Evolutionary conservation across 2,113 vertebrate species (phyloP).

Genomic region (Hypanus sabinus): DNA sequence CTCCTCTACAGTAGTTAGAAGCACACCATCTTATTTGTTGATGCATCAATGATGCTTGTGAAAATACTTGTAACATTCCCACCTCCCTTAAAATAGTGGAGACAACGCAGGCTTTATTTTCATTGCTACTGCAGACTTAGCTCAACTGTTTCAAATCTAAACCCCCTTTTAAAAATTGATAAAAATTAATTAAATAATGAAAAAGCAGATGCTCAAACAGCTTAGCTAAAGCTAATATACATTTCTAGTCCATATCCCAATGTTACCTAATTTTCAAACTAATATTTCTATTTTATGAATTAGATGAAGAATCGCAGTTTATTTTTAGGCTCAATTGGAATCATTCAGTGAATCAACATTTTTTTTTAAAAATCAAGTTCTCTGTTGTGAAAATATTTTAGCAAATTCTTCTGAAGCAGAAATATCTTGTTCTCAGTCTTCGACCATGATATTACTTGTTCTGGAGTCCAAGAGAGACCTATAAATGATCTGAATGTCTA

Average conservation of each 20-base stretch:
- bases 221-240: background rate
- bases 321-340: background rate
- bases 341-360: background rate
- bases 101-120: background rate
- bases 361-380: background rate
- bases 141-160: background rate
- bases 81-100: background rate
- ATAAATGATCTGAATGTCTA: background rate
- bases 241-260: background rate
- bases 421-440: background rate
- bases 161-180: background rate
- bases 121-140: background rate
- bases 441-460: background rate
- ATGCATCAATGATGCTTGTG: constrained; percentile 9
- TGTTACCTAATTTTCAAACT: background rate
- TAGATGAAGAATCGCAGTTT: background rate
- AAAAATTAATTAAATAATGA: background rate
- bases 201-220: too few relatives aligned
- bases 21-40: constrained; percentile 26
- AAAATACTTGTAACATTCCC: constrained; percentile 30
- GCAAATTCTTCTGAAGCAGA: background rate
- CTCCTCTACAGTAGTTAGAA: background rate
- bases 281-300: constrained; percentile 8
- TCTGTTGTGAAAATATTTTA: background rate
- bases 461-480: background rate